A percentile compares a stretch with the other conserved stretches of the same genome.
phyloP scores from a whole-genome alignment of 2,113 vertebrate genomes.

The Psophia crepitans region DNA sequence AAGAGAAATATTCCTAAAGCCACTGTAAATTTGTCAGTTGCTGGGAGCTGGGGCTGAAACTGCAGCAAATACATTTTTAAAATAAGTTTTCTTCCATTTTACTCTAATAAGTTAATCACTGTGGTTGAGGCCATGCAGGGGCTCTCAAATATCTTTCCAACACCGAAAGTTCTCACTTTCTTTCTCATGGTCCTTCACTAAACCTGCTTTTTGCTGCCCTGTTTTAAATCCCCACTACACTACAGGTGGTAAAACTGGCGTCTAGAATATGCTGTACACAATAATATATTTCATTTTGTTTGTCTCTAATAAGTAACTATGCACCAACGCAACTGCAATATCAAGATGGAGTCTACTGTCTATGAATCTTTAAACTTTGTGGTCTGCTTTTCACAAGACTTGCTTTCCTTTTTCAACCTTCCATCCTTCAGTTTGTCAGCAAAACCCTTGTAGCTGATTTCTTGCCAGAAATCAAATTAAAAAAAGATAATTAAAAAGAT shows the following conservation, averaged over 20 bases:
- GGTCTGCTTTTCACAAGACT: not conserved
- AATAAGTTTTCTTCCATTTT: not conserved
- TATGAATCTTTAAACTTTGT: not conserved
- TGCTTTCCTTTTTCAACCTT: not conserved
- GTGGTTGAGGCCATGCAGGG: fast-evolving
- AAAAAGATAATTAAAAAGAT: not conserved
- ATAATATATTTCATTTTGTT: not conserved
- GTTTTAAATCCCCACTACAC: not conserved
- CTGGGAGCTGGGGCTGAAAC: not conserved
- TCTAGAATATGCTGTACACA: fast-evolving
- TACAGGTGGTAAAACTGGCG: not conserved
- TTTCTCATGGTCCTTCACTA: not conserved
- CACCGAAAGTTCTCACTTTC: not conserved
- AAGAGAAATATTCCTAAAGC: not conserved
- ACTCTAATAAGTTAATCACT: not conserved
- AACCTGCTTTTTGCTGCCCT: not conserved
- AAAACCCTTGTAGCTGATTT: not conserved
- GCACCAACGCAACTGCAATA: not conserved
- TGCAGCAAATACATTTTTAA: not conserved
- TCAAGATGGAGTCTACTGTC: not conserved
- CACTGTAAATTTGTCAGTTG: not conserved
- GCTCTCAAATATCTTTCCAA: not conserved
- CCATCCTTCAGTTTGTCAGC: not conserved
- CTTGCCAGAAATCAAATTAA: not conserved
- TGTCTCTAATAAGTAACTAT: not conserved